Base-by-base conservation (phyloP, 2,888 invertebrate genomes). In the Chymomyza procnemis region DNA sequence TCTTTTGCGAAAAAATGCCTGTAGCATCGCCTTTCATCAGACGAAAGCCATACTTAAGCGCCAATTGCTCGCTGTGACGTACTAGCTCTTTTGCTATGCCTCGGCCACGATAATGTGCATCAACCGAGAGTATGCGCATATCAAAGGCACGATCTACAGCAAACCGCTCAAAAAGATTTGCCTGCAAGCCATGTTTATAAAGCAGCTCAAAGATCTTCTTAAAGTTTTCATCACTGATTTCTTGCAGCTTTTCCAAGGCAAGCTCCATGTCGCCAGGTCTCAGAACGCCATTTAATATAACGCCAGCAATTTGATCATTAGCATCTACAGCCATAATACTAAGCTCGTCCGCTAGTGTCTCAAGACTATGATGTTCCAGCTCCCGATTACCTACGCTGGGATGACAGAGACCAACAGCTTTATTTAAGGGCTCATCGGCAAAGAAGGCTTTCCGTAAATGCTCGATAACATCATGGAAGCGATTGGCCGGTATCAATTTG, bases 371-470 rank as follows among this genome's bases (percentile, higher is more conserved):
- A 26, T 93, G 91, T 91, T 96, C 96, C 63, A 96, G 91, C 30
- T 95, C 94, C 0, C 92, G 92, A 83, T 96, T 95, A 0, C 94
- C 93, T 80, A 94, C 93, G 0, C 96, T 96, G 60, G 93, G 90
- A 2, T 77, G 78, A 86, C 96, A 96, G 5, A 96, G 92, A 12
- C 93, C 93, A n/a, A 96, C 94, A 0, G 96, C 95, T 79, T 93
- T 93, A 91, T 96, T 96, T 56, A 96, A 92, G 0, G 96, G 96
- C 89, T 96, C 96, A 88, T 96, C 96, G 0, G 95, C 94, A 89
- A 96, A 96, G 92, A 95, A 95, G 87, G 94, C 95, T 75, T 93
- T 91, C 46, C 95, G 92, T 61, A 96, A 92, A 88, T 96, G 96
- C 26, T 93, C 90, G 71, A 96, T 93, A 59, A 96, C 95, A 26